Evolutionary conservation across 2,797 vertebrate species (phyloP), one percentile per base, ranked within the genome.

Genomic region (Gallinago nigripennis): DNA sequence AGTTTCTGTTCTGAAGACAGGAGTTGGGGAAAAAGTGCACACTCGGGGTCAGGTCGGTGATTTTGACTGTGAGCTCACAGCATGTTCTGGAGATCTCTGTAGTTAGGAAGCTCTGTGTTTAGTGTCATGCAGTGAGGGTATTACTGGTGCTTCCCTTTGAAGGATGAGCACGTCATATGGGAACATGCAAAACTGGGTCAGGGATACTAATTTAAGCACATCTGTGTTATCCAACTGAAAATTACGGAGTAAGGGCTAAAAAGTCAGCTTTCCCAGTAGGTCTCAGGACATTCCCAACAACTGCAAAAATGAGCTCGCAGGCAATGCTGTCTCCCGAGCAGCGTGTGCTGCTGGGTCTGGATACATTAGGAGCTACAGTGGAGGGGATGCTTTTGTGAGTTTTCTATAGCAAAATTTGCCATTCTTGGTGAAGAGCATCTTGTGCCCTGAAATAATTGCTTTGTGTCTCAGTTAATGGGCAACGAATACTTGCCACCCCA

Each of bases 11-110:
- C 39, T 43, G 10, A 64, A 50, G 37, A 28, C 51, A 51, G 80
- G 56, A 64, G 3, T 5, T 0, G 0, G 19, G 27, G 20, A 43
- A 77, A 27, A 73, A 39, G 24, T 28, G 15, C 15, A 13, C 0
- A 0, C 9, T 2, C 1, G 0, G 30, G 7, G 11, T 56, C 33
- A 46, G 31, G 31, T 65, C 28, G 25, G 0, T 1, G 28, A 30
- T 21, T 43, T 39, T 82, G 15, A 16, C 3, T 23, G 31, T 18
- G 35, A 43, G 28, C 17, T 82, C 12, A 8, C 76, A 77, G 68
- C 6, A 0, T 13, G 9, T 51, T 61, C 37, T 61, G 58, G 50
- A 57, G 50, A 65, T 48, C 35, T 89, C 19, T 53, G 30, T 65
- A 64, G n/a, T 30, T 77, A 1, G 18, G 72, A 76, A 73, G 11